Percentiles rank a stretch among this genome's conserved stretches.
Evolutionary conservation across 2,113 vertebrate genomes (phyloP).

Genomic region (Oenanthe melanoleuca): DNA sequence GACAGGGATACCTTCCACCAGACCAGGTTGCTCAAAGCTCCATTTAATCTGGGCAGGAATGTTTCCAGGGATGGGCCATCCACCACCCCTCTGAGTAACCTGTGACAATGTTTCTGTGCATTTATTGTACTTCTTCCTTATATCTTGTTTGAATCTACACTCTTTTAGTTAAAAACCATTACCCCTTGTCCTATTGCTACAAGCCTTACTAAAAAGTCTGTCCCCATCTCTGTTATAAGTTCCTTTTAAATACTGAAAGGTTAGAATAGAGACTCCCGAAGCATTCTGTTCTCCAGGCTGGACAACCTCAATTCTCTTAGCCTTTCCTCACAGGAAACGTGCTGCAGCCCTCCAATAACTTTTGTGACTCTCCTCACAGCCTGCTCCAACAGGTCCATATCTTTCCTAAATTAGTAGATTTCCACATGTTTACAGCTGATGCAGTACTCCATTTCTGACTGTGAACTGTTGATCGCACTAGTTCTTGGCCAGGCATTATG

Average conservation of each 20-base stretch:
- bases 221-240: neutral
- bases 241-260: neutral
- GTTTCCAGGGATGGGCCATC: neutral
- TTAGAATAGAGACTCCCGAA: accelerated
- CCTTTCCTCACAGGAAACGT: neutral
- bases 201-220: neutral
- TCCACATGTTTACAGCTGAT: neutral
- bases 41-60: neutral
- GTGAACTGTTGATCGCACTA: neutral
- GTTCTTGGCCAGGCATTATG: neutral
- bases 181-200: accelerated
- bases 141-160: accelerated
- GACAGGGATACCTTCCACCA: neutral
- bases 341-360: accelerated
- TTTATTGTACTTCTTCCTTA: accelerated
- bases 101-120: accelerated
- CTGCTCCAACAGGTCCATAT: neutral
- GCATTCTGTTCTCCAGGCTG: neutral
- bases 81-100: neutral
- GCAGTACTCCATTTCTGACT: neutral
- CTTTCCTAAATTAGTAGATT: neutral
- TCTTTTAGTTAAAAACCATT: neutral
- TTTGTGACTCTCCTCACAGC: neutral
- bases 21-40: neutral
- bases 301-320: neutral